Evolutionary conservation across 2,888 invertebrate species (phyloP).

Genomic region (Erannis defoliaria): DNA sequence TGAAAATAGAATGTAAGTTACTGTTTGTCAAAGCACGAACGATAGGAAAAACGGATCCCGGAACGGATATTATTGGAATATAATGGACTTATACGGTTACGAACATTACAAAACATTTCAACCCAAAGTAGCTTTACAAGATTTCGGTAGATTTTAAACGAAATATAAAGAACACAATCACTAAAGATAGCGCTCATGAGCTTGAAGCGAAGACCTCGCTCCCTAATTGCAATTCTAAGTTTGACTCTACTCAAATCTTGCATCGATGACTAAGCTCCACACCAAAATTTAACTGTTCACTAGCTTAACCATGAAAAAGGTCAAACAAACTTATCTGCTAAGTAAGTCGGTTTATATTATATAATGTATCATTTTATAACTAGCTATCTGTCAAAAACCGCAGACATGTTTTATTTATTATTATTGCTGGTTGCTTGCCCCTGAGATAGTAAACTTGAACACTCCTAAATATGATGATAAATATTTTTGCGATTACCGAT

Average conservation of each 20-base stretch:
- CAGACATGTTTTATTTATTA: background rate
- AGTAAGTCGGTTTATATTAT: background rate
- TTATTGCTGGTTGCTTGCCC: background rate
- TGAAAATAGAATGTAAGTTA: too few relatives aligned
- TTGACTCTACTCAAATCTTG: background rate
- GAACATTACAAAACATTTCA: too few relatives aligned
- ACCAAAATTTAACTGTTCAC: background rate
- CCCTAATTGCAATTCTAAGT: background rate
- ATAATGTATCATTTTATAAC: too few relatives aligned
- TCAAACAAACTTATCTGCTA: background rate
- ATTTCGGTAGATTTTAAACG: too few relatives aligned
- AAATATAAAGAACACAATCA: too few relatives aligned
- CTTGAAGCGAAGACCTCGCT: too few relatives aligned
- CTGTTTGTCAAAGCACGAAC: too few relatives aligned
- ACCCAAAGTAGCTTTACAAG: too few relatives aligned
- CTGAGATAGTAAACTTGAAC: background rate
- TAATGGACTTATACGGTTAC: too few relatives aligned
- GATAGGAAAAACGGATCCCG: too few relatives aligned
- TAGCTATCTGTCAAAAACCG: background rate
- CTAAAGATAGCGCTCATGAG: too few relatives aligned
- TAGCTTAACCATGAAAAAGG: constrained; percentile 1
- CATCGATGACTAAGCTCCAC: background rate
- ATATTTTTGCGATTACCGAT: background rate
- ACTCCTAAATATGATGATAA: background rate
- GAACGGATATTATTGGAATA: too few relatives aligned